These are phyloP conservation scores for Bombus difficillimus DNA, from an alignment of 1,140 invertebrate genomes.

Conservation along the genomic window DNA sequence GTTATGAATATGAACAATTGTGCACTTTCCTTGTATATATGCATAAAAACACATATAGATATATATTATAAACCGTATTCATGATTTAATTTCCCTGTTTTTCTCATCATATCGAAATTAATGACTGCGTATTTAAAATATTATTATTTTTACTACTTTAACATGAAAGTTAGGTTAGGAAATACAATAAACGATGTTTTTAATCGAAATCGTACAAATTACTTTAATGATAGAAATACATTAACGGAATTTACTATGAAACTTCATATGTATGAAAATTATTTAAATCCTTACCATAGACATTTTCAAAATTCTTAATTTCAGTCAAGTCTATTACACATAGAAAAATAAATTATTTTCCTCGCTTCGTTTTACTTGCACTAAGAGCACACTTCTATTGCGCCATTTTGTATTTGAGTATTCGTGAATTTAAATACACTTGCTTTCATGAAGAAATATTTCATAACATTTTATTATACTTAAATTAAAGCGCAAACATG, in stretches of 20 bases:
- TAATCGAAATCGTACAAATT: not conserved
- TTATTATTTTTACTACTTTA: not conserved
- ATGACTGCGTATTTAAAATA: not conserved
- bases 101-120: not conserved
- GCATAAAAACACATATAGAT: conserved; percentile 6
- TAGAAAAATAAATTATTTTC: conserved; percentile 28
- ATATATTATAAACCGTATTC: conserved; percentile 85
- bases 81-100: conserved; percentile 81
- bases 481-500: not conserved
- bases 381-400: not conserved
- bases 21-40: no score
- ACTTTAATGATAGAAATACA: not conserved
- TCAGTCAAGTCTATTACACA: not conserved
- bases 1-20: not conserved
- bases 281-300: conserved; percentile 34
- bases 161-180: conserved; percentile 14
- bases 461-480: not conserved
- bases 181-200: conserved; percentile 9
- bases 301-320: conserved; percentile 27
- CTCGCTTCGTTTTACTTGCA: not conserved
- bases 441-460: not conserved
- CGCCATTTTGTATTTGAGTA: not conserved
- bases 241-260: not conserved
- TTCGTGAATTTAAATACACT: not conserved
- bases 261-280: not conserved